Evolutionary conservation across 2,888 invertebrate species (phyloP), one percentile per base, ranked within the genome.

Genomic region (Allacma fusca): DNA sequence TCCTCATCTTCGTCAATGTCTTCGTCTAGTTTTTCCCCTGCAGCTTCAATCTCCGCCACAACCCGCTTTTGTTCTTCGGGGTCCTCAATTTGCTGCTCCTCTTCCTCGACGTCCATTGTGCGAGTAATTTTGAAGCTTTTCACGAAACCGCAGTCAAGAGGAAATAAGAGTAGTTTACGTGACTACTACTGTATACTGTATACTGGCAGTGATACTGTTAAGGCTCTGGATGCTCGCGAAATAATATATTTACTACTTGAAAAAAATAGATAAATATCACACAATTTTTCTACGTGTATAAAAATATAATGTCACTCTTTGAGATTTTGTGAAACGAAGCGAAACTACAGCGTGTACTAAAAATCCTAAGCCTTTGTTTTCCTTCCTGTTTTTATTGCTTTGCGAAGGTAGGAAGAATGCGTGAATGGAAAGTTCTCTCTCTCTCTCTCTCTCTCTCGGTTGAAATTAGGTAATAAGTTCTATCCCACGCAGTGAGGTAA

Each of bases 1-100:
- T 81, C 77, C 40, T 80, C 74, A 29, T 82, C 75, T 24, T 81
- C 80, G 13, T 81, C 67, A 12, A 80, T 72, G 9, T 82, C 81
- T 7, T 80, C 78, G 29, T 81, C 79, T n/a, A 81, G 40, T 29
- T 78, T 75, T 34, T 78, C 79, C 4, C 68, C 78, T 5, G 76
- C 80, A 9, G 76, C 76, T 62, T 77, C 76, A 43, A 77, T 77
- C 28, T 77, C 76, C 0, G 21, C 16, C 12, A 77, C 76, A 12
- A 71, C 70, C 71, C 76, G 12, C 71, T 65, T 62, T 23, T 77
- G 71, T 28, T 77, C 76, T 29, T 77, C 76, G 16, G 70, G 76
- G 65, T 77, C 76, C 62, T 69, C 76, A 28, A 62, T 59, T 21
- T 34, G 28, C 44, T 70, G 69, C 76, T 68, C 43, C 28, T 68